Evolutionary conservation across 2,888 invertebrate genomes (phyloP).

Genomic region (Andrena camellia): DNA sequence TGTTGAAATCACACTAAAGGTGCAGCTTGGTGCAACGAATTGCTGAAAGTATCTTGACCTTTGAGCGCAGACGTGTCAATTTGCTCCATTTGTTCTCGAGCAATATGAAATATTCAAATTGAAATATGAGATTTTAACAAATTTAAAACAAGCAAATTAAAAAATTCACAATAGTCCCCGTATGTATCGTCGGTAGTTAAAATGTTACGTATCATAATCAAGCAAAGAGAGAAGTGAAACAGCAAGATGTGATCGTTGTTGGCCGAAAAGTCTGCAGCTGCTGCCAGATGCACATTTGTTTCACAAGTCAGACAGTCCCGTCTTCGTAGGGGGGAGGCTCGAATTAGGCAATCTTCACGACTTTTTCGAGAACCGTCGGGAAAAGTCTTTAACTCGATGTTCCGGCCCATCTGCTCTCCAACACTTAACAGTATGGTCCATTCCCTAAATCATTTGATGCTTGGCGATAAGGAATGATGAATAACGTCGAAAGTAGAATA

Average conservation of each 20-base stretch:
- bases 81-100: too few relatives aligned
- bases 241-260: slow-evolving; percentile 21
- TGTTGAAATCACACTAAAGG: too few relatives aligned
- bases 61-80: too few relatives aligned
- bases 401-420: slow-evolving; percentile 51
- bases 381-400: slow-evolving; percentile 34
- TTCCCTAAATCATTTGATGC: slow-evolving; percentile 23
- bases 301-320: slow-evolving; percentile 41
- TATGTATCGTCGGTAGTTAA: neutral
- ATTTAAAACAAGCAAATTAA: too few relatives aligned
- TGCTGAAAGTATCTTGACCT: too few relatives aligned
- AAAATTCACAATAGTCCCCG: too few relatives aligned
- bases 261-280: slow-evolving; percentile 68
- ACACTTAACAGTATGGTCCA: slow-evolving; percentile 2
- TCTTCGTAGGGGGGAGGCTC: slow-evolving; percentile 71
- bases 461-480: slow-evolving; percentile 22
- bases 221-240: slow-evolving; percentile 21
- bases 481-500: slow-evolving; percentile 23
- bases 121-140: too few relatives aligned
- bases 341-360: slow-evolving; percentile 61
- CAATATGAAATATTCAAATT: too few relatives aligned
- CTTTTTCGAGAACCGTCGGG: slow-evolving; percentile 44
- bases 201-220: neutral
- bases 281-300: slow-evolving; percentile 74
- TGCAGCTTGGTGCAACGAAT: too few relatives aligned